Evolutionary conservation across 1,140 invertebrate genomes (phyloP).

Genomic region (Helicoverpa armigera): DNA sequence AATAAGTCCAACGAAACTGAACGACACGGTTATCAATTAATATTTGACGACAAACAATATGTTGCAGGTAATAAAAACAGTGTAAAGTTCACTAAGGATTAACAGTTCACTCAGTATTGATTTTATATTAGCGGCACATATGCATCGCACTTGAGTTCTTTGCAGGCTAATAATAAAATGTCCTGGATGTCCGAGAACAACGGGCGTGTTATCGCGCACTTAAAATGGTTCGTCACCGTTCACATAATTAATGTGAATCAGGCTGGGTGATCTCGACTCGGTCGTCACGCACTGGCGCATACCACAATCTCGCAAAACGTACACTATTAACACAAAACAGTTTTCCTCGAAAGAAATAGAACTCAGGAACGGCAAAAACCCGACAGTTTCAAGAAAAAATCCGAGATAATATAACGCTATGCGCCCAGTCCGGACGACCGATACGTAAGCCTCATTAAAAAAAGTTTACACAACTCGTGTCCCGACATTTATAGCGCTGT

Average conservation of each 20-base stretch:
- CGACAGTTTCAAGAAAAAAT: slow-evolving; percentile 58
- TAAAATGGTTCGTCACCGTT: slow-evolving; percentile 78
- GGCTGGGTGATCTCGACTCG: slow-evolving; percentile 65
- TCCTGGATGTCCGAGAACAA: slow-evolving; percentile 55
- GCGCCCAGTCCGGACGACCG: slow-evolving; percentile 69
- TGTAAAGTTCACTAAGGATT: slow-evolving; percentile 36
- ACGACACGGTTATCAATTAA: background rate
- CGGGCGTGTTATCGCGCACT: slow-evolving; percentile 78
- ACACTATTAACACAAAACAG: slow-evolving; percentile 49
- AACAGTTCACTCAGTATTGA: slow-evolving; percentile 68
- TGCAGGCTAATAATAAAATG: slow-evolving; percentile 45
- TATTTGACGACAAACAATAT: background rate
- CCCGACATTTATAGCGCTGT: slow-evolving; percentile 28
- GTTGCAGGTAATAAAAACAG: background rate
- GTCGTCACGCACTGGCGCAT: slow-evolving; percentile 63
- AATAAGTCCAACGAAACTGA: background rate
- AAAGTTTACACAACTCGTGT: slow-evolving; percentile 79
- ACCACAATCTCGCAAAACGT: slow-evolving; percentile 48
- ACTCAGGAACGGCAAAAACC: slow-evolving; percentile 44
- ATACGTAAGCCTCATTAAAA: slow-evolving; percentile 81
- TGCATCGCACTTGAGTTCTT: slow-evolving; percentile 33
- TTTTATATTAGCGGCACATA: slow-evolving; percentile 74
- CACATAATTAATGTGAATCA: slow-evolving; percentile 84
- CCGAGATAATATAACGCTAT: slow-evolving; percentile 64
- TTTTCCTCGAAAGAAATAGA: slow-evolving; percentile 52